These are phyloP conservation scores for Nasonia oneida DNA, from an alignment of 2,888 invertebrate genomes.

Conservation along the genomic window DNA sequence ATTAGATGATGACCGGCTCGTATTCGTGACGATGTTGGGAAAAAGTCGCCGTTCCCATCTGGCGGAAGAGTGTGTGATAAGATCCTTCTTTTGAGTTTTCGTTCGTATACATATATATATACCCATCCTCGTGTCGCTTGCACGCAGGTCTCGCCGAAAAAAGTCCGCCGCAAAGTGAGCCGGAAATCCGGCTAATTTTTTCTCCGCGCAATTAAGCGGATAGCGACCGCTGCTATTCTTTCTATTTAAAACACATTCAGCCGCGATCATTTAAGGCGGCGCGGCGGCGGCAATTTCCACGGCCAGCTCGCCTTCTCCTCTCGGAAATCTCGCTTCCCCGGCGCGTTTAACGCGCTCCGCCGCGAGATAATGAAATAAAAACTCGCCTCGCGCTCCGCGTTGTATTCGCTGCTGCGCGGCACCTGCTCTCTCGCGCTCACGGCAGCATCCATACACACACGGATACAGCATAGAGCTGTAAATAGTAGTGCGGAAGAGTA, in stretches of 20 bases:
- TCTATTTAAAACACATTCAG: conserved; percentile 29
- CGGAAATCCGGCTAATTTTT: not conserved
- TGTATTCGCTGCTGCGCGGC: no score
- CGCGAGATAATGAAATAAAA: conserved; percentile 48
- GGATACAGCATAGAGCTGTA: not conserved
- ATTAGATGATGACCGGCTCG: conserved; percentile 16
- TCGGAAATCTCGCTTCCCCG: conserved; percentile 11
- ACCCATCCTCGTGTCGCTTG: not conserved
- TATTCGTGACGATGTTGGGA: not conserved
- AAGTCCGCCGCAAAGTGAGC: not conserved
- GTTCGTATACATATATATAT: no score
- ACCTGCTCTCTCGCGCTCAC: not conserved
- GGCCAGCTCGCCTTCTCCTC: not conserved
- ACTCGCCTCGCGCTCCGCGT: not conserved
- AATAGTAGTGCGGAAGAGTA: not conserved
- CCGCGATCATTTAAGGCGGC: conserved; percentile 22
- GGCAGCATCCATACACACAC: not conserved
- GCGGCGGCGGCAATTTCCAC: not conserved
- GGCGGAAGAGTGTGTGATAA: not conserved
- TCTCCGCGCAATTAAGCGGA: conserved; percentile 23
- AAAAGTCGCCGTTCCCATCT: not conserved
- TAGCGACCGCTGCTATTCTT: conserved; percentile 4
- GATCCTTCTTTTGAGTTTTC: not conserved
- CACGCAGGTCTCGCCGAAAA: not conserved
- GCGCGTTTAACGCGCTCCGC: not conserved